Percentiles rank a stretch among this genome's conserved stretches.
phyloP scores from a whole-genome alignment of 35 echinoderm and acorn worm species.

The Apostichopus californicus region DNA sequence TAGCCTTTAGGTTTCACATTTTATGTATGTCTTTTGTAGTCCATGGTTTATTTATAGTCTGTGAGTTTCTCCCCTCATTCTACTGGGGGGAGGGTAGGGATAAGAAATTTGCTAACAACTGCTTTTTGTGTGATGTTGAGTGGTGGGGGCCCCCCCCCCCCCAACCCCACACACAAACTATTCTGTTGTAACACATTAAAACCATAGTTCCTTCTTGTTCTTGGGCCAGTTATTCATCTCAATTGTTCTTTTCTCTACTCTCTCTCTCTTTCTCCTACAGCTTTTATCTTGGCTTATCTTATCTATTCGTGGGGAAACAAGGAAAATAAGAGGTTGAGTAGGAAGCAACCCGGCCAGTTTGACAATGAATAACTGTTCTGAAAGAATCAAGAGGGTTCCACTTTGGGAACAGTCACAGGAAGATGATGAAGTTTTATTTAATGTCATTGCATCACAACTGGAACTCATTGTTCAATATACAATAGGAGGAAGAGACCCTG shows the following conservation, averaged over 20 bases:
- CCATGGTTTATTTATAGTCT: too few relatives aligned
- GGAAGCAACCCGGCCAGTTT: slow-evolving; percentile 66
- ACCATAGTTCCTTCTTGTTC: too few relatives aligned
- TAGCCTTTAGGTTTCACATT: too few relatives aligned
- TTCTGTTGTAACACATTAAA: too few relatives aligned
- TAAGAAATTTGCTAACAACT: too few relatives aligned
- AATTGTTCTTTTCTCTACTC: neutral
- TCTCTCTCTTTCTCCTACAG: slow-evolving; percentile 17
- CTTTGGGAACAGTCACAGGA: neutral
- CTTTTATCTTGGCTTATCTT: slow-evolving; percentile 67
- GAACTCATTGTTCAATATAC: neutral
- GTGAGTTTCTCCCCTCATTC: too few relatives aligned
- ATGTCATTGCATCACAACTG: neutral
- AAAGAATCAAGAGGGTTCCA: neutral
- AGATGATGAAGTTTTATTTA: neutral
- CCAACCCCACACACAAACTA: too few relatives aligned
- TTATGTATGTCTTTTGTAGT: too few relatives aligned
- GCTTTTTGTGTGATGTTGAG: too few relatives aligned
- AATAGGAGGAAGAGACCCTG: too few relatives aligned
- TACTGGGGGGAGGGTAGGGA: too few relatives aligned
- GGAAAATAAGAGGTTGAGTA: slow-evolving; percentile 50
- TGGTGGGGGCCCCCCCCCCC: too few relatives aligned
- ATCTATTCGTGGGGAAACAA: slow-evolving; percentile 58
- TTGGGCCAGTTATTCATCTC: neutral
- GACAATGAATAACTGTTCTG: slow-evolving; percentile 51